Percentiles rank a stretch among this genome's conserved stretches.
phyloP scores from a whole-genome alignment of 2,797 vertebrate genomes.

The Darevskia nairensis region DNA sequence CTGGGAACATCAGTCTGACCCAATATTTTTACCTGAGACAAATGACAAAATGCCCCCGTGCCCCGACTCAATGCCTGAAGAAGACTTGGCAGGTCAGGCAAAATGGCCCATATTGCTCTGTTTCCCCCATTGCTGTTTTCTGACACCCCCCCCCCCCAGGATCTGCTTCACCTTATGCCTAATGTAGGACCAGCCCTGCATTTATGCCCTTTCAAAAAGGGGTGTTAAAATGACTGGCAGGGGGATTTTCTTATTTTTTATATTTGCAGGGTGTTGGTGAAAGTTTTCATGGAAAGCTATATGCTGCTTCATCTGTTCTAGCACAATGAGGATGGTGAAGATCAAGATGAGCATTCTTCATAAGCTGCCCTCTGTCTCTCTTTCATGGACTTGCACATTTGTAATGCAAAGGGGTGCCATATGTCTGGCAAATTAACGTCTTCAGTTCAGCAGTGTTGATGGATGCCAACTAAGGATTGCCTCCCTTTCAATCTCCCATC shows the following conservation, averaged over 20 bases:
- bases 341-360: neutral
- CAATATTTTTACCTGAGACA: too few relatives aligned
- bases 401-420: slow-evolving; percentile 6
- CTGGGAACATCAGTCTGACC: too few relatives aligned
- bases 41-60: too few relatives aligned
- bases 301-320: neutral
- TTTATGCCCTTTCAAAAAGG: neutral
- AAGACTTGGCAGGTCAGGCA: too few relatives aligned
- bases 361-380: neutral
- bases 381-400: neutral
- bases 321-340: neutral
- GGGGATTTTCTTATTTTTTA: neutral
- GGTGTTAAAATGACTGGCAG: neutral
- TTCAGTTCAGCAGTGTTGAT: fast-evolving
- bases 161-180: too few relatives aligned
- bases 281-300: neutral
- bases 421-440: slow-evolving; percentile 4
- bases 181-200: too few relatives aligned
- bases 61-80: too few relatives aligned
- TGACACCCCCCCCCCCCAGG: too few relatives aligned
- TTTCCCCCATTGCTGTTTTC: too few relatives aligned
- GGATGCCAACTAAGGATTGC: fast-evolving
- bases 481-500: slow-evolving; percentile 2
- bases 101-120: too few relatives aligned
- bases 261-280: neutral